Percentiles rank a stretch among this genome's conserved stretches.
Conservation (phyloP, 2,888 invertebrate species). For the Drosophila multiciliata region DNA sequence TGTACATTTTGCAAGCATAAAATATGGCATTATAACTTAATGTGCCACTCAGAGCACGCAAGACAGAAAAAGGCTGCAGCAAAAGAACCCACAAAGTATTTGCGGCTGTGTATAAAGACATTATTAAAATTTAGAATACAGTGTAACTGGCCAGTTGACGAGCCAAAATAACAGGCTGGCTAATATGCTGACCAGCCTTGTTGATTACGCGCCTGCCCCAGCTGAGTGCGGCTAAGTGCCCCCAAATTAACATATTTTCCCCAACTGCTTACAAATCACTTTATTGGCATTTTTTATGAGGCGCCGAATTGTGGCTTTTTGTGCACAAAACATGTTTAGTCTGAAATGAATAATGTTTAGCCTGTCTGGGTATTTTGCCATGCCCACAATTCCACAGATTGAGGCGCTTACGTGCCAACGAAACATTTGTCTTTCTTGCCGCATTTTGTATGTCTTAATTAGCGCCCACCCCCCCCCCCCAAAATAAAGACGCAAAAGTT, state of each 20-base stretch:
- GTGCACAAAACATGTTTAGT: constrained; percentile 40
- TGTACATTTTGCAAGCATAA: constrained; percentile 74
- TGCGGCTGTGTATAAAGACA: constrained; percentile 61
- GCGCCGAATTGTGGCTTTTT: constrained; percentile 53
- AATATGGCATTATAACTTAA: constrained; percentile 80
- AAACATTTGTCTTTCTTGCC: constrained; percentile 74
- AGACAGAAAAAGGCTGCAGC: constrained; percentile 29
- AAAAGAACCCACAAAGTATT: constrained; percentile 1
- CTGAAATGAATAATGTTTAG: constrained; percentile 45
- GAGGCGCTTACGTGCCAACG: constrained; percentile 77
- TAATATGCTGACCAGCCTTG: constrained; percentile 63
- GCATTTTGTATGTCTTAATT: constrained; percentile 82
- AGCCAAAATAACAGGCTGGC: constrained; percentile 64
- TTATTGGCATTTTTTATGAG: constrained; percentile 77
- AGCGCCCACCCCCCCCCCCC: constrained; percentile 50
- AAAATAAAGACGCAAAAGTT: constrained; percentile 49
- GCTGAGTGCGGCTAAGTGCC: constrained; percentile 56
- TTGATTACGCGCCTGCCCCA: constrained; percentile 40
- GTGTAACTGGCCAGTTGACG: constrained; percentile 39
- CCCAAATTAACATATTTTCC: constrained; percentile 66
- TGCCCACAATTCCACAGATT: constrained; percentile 44
- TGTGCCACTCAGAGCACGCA: constrained; percentile 66
- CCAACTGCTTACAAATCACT: constrained; percentile 65
- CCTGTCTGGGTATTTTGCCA: constrained; percentile 4
- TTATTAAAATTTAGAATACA: constrained; percentile 58